Conservation (phyloP, 2,113 vertebrate genomes). For the Macroglossus sobrinus region DNA sequence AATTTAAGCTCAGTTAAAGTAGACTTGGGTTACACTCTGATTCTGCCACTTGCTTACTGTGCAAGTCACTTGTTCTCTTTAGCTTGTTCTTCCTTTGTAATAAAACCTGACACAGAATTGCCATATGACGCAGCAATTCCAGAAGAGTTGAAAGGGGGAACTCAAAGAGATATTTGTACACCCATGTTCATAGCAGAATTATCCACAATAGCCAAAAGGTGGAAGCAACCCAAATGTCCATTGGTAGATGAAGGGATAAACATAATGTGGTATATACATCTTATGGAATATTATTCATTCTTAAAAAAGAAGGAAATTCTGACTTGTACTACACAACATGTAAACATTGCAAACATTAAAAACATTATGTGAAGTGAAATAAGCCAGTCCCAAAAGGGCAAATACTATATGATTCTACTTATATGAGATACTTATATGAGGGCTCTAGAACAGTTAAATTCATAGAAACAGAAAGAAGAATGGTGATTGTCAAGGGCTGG, state of each 20-base stretch:
- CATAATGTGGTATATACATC: not conserved
- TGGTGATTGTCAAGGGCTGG: not conserved
- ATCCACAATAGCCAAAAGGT: no score
- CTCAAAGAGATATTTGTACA: not conserved
- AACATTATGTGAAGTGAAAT: not conserved
- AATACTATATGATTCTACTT: not conserved
- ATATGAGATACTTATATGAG: not conserved
- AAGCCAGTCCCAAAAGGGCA: not conserved
- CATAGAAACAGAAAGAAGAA: not conserved
- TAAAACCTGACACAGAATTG: not conserved
- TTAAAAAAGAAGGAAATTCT: not conserved
- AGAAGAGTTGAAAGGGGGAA: not conserved
- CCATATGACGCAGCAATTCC: not conserved
- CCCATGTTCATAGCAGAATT: no score
- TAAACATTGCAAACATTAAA: not conserved
- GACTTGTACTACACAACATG: not conserved
- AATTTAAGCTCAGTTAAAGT: not conserved
- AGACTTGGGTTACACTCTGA: not conserved
- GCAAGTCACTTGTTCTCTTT: not conserved
- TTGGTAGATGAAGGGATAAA: no score
- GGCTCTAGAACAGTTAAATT: not conserved
- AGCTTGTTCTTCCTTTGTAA: not conserved
- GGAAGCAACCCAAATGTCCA: no score
- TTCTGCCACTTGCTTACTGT: not conserved
- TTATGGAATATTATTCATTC: not conserved